Percentiles rank a stretch among this genome's conserved stretches.
Evolutionary conservation across 2,113 vertebrate species (phyloP).

Genomic region (Scomber scombrus): DNA sequence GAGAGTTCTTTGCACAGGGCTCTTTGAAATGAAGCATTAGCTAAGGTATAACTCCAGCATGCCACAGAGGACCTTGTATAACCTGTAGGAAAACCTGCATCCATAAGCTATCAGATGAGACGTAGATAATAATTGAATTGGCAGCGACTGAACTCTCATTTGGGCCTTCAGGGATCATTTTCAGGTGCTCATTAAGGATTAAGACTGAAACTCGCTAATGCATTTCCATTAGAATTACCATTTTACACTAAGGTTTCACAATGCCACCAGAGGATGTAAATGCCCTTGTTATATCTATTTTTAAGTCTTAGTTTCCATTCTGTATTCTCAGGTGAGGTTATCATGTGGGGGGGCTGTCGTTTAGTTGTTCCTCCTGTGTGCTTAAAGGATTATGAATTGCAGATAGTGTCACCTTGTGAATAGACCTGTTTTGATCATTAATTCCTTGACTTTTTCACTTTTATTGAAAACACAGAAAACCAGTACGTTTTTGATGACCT

Average conservation of each 20-base stretch:
- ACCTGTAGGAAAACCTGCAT: neutral
- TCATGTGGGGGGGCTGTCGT: neutral
- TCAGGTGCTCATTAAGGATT: conserved; percentile 41
- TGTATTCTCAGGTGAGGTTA: conserved; percentile 29
- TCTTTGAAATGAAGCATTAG: neutral
- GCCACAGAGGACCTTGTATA: neutral
- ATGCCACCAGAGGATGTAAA: conserved; percentile 23
- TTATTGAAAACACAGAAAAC: neutral
- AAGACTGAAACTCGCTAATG: conserved; percentile 16
- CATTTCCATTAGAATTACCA: conserved; percentile 32
- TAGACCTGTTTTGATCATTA: neutral
- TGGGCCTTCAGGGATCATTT: conserved; percentile 25
- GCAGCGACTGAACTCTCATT: conserved; percentile 5
- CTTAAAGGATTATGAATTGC: neutral
- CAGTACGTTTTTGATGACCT: neutral
- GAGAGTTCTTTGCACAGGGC: neutral
- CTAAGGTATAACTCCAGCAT: no score
- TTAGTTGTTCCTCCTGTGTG: no score
- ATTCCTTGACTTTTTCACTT: neutral
- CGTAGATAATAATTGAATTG: conserved; percentile 28
- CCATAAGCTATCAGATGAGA: conserved; percentile 17
- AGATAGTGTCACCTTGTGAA: conserved; percentile 6
- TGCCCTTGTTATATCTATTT: conserved; percentile 24
- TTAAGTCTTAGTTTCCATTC: conserved; percentile 1
- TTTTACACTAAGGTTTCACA: conserved; percentile 26